Evolutionary conservation across 2,797 vertebrate genomes (phyloP), one percentile per base, ranked within the genome.

Genomic region (Columba guinea): DNA sequence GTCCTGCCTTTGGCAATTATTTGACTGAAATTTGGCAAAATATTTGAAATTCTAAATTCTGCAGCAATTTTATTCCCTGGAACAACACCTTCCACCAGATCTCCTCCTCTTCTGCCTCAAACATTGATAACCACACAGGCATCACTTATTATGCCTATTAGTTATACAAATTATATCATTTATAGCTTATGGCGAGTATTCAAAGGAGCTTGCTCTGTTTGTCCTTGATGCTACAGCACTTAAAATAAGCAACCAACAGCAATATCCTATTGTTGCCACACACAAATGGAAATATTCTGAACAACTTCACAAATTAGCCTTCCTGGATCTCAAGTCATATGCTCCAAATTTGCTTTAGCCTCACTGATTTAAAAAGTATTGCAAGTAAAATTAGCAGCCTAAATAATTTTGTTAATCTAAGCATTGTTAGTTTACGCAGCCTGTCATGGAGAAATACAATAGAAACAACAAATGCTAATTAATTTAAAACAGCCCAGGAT

Each of bases 381-480:
- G 59, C 53, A 70, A 84, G 76, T 87, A 95, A 97, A 96, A 97
- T 34, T 93, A 96, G 62, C 71, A 95, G 80, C 35, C 68, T 80
- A 84, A 83, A 84, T 74, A 0, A 11, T 67, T 88, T 76, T 49
- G 28, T 86, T 82, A 84, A 81, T 84, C 64, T 88, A 95, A 59
- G n/a, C 74, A 92, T 22, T 63, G 53, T 93, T 92, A 85, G 58
- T 92, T 93, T 70, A 96, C 8, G 11, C 30, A 75, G 58, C 28
- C 76, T 69, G 67, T 78, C 83, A 92, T 14, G 56, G 52, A 90
- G 83, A 95, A 94, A 89, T 22, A 83, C 49, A 74, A 79, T 35
- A 81, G 53, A 84, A 95, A 87, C 46, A 94, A 91, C 19, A 94
- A 77, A 91, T 24, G 7, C 10, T 82, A 90, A 91, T 59, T 85